These are phyloP conservation scores for Colossoma macropomum DNA, from an alignment of 2,113 vertebrate species.

Conservation along the genomic window DNA sequence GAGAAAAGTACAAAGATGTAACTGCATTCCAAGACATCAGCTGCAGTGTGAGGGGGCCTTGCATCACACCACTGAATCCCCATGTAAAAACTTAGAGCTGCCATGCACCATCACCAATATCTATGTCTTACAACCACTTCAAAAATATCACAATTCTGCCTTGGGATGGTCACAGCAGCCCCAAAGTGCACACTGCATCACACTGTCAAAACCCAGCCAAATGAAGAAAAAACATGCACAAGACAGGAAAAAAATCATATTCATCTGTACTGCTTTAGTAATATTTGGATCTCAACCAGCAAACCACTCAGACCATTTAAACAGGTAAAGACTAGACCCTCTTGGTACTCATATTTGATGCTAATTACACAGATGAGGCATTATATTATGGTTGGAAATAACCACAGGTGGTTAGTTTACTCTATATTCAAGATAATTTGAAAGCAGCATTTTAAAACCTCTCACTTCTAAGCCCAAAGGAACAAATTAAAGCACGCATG, in stretches of 20 bases:
- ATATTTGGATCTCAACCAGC: background rate
- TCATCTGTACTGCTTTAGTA: background rate
- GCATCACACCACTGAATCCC: conserved; percentile 90
- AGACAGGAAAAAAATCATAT: conserved; percentile 14
- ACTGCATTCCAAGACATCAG: conserved; percentile 12
- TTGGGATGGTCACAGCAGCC: conserved; percentile 72
- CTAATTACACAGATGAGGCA: background rate
- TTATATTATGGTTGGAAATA: too few species aligned
- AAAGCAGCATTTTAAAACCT: too few species aligned
- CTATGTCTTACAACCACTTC: conserved; percentile 58
- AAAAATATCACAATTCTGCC: conserved; percentile 47
- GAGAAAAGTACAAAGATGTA: conserved; percentile 27
- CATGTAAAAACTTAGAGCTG: conserved; percentile 81
- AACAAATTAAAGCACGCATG: too few species aligned
- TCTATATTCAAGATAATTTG: too few species aligned
- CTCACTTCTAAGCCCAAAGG: too few species aligned
- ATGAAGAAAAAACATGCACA: conserved; percentile 63
- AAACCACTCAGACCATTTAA: background rate
- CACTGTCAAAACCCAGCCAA: conserved; percentile 60
- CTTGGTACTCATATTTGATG: background rate
- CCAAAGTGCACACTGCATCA: conserved; percentile 73
- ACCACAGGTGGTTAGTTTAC: too few species aligned
- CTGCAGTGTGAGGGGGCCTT: conserved; percentile 75
- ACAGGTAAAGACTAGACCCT: background rate
- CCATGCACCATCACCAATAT: conserved; percentile 72